Percentiles rank a stretch among this genome's conserved stretches.
These are phyloP conservation scores for Amphilophus citrinellus DNA, from an alignment of 2,113 vertebrate genomes.

Conservation along the genomic window DNA sequence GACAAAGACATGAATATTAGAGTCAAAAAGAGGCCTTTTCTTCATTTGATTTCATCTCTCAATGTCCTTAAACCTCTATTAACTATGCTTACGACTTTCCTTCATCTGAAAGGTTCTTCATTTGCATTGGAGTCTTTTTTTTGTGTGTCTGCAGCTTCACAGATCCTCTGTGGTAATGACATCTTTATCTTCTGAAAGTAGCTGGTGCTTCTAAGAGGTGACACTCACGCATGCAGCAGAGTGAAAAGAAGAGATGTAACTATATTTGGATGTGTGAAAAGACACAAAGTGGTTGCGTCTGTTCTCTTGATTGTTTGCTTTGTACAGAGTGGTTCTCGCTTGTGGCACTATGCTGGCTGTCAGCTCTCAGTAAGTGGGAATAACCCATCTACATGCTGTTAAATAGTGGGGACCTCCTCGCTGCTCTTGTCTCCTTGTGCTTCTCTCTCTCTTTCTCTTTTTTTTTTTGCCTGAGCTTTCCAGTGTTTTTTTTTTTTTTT, in stretches of 20 bases:
- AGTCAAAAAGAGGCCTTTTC: neutral
- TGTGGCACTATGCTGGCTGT: conserved; percentile 30
- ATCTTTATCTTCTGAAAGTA: conserved; percentile 33
- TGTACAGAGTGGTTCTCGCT: conserved; percentile 20
- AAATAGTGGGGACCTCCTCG: neutral
- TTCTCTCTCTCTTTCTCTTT: neutral
- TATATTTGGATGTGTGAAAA: conserved; percentile 56
- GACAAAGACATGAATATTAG: neutral
- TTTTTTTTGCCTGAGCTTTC: neutral
- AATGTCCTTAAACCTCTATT: neutral
- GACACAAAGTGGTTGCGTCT: conserved; percentile 44
- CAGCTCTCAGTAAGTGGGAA: conserved; percentile 17
- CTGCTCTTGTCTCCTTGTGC: neutral
- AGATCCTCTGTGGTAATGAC: conserved; percentile 28
- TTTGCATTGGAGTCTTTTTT: conserved; percentile 28
- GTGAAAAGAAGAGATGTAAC: conserved; percentile 34
- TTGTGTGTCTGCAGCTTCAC: neutral
- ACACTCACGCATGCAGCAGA: neutral
- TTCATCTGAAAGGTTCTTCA: neutral
- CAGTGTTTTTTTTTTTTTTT: neutral
- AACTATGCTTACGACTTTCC: neutral
- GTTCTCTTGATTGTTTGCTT: conserved; percentile 23
- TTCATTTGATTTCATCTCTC: neutral
- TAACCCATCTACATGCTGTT: neutral
- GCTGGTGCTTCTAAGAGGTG: conserved; percentile 38